Conservation (phyloP, 2,888 invertebrate species). For the Neoscelio sp. region DNA sequence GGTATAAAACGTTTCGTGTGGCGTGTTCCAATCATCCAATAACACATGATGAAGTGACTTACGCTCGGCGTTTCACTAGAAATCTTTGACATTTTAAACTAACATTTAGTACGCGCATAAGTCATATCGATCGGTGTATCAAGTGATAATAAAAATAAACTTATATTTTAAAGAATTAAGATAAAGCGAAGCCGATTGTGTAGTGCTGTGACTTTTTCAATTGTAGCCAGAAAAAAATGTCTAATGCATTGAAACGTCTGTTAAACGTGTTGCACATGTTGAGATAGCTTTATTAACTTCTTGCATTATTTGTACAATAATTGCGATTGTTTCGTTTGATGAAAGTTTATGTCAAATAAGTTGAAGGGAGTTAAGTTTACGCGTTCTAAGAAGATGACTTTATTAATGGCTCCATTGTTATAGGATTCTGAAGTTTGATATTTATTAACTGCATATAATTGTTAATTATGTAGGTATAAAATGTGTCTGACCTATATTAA, state of each 20-base stretch:
- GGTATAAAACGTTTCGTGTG: constrained; percentile 59
- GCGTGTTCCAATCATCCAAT: constrained; percentile 64
- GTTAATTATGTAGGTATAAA: constrained; percentile 28
- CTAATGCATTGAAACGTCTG: constrained; percentile 29
- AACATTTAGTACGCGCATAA: constrained; percentile 65
- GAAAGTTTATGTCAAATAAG: background rate
- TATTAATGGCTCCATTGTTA: constrained; percentile 48
- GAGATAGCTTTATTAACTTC: constrained; percentile 53
- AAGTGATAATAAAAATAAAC: constrained; percentile 52
- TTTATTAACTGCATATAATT: background rate
- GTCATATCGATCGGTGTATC: constrained; percentile 64
- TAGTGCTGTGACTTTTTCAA: constrained; percentile 20
- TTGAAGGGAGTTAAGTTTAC: background rate
- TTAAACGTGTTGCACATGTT: background rate
- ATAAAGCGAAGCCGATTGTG: constrained; percentile 13
- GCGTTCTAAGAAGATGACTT: constrained; percentile 15
- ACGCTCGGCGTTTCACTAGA: constrained; percentile 62
- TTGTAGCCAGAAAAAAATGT: constrained; percentile 12
- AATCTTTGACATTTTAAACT: constrained; percentile 66
- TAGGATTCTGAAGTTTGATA: background rate
- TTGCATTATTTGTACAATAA: constrained; percentile 24
- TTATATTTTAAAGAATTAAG: constrained; percentile 21
- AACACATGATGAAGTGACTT: constrained; percentile 65
- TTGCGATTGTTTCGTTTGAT: constrained; percentile 40
- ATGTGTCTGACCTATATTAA: background rate